Percentiles rank a stretch among this genome's conserved stretches.
These are phyloP conservation scores for Pseudotriccus pelzelni DNA, from an alignment of 2,797 vertebrate species.

Conservation along the genomic window DNA sequence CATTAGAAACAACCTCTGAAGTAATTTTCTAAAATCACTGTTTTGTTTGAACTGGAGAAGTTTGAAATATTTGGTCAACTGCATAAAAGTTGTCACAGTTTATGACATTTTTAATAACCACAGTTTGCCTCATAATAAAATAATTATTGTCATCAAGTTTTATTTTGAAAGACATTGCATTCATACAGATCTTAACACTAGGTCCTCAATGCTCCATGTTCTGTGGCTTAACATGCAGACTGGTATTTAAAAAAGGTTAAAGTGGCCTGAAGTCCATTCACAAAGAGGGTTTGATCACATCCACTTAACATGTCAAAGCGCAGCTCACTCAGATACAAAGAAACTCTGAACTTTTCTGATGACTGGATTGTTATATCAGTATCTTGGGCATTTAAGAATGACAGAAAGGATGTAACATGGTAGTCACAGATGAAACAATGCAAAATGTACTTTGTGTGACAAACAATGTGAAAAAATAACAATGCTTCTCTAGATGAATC, in stretches of 20 bases:
- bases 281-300: not conserved
- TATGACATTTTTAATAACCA: not conserved
- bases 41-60: not conserved
- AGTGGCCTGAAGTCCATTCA: not conserved
- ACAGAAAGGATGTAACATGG: not conserved
- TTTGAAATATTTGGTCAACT: not conserved
- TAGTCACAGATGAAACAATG: not conserved
- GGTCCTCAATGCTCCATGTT: not conserved
- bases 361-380: not conserved
- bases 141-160: not conserved
- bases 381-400: not conserved
- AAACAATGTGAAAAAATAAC: not conserved
- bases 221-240: not conserved
- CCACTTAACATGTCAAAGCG: not conserved
- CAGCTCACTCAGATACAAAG: not conserved
- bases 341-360: not conserved
- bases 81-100: not conserved
- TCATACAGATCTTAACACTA: not conserved
- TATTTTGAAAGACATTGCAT: not conserved
- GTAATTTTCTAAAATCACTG: not conserved
- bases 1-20: not conserved
- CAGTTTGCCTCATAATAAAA: not conserved
- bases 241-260: not conserved
- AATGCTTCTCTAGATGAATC: not conserved
- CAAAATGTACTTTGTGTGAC: not conserved